These are phyloP conservation scores for Aphaenogaster floridana DNA, from an alignment of 1,140 invertebrate species.

Conservation along the genomic window DNA sequence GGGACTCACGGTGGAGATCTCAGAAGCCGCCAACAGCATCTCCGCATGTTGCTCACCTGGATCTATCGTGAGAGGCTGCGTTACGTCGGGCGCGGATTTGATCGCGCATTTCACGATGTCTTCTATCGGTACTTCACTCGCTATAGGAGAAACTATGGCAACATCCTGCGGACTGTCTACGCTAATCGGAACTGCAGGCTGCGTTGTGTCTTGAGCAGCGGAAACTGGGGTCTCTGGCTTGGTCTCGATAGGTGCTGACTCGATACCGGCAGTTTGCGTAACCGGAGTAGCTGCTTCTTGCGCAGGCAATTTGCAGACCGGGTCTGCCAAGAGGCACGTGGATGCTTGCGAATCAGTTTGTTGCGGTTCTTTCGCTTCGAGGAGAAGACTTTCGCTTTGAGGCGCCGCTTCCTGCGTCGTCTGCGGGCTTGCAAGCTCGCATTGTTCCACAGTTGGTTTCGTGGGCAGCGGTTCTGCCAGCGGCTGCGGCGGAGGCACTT, in stretches of 20 bases:
- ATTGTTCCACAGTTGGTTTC: neutral
- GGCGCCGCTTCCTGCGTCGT: neutral
- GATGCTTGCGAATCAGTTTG: constrained; percentile 11
- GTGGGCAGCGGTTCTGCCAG: neutral
- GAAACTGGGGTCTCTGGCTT: constrained; percentile 1
- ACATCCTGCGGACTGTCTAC: neutral
- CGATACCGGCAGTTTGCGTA: neutral
- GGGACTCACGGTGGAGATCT: constrained; percentile 64
- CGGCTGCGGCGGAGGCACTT: neutral
- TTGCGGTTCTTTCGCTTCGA: neutral
- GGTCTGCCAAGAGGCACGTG: neutral
- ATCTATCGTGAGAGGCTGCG: constrained; percentile 49
- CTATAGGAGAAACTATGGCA: neutral
- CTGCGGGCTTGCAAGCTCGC: neutral
- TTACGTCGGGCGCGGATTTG: neutral
- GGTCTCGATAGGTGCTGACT: neutral
- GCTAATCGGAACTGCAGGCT: neutral
- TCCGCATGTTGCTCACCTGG: constrained; percentile 63
- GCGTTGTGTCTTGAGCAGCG: neutral
- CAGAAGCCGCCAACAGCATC: constrained; percentile 61
- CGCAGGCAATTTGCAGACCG: neutral
- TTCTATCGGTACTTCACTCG: neutral
- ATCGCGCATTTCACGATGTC: neutral
- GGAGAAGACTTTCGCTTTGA: neutral
- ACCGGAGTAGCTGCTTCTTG: neutral